Evolutionary conservation across 2,888 invertebrate genomes (phyloP).

Genomic region (Meandrusa payeni): DNA sequence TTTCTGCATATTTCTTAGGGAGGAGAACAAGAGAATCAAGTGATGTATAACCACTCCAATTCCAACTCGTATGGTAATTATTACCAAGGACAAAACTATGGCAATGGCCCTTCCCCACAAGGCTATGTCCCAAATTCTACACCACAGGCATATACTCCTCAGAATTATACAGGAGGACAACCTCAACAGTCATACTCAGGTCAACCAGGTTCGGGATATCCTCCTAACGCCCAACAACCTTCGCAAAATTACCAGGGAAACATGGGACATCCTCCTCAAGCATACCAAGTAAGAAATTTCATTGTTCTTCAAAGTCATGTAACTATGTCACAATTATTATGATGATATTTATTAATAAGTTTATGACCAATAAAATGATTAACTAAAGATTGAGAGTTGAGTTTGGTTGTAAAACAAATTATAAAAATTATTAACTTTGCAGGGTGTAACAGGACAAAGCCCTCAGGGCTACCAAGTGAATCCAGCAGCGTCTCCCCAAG

Average conservation of each 20-base stretch:
- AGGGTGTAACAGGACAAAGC: conserved; percentile 67
- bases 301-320: too few relatives aligned
- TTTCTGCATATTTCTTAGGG: too few relatives aligned
- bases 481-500: conserved; percentile 75
- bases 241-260: conserved; percentile 67
- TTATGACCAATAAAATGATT: too few relatives aligned
- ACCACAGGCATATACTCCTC: conserved; percentile 68
- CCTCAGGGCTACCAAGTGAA: conserved; percentile 81
- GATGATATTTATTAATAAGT: too few relatives aligned
- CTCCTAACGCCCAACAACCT: conserved; percentile 65
- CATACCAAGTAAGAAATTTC: conserved; percentile 74
- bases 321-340: too few relatives aligned
- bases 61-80: conserved; percentile 69
- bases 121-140: conserved; percentile 60
- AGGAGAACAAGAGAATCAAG: conserved; percentile 68
- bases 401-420: too few relatives aligned
- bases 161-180: conserved; percentile 59
- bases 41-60: conserved; percentile 70
- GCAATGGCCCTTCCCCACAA: conserved; percentile 73
- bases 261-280: conserved; percentile 72
- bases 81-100: conserved; percentile 71
- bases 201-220: conserved; percentile 60
- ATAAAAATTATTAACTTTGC: conserved; percentile 13
- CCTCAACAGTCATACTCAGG: conserved; percentile 55
- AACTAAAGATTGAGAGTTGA: too few relatives aligned